Evolutionary conservation across 1,140 invertebrate species (phyloP).

Genomic region (Drosophila chauvacae): DNA sequence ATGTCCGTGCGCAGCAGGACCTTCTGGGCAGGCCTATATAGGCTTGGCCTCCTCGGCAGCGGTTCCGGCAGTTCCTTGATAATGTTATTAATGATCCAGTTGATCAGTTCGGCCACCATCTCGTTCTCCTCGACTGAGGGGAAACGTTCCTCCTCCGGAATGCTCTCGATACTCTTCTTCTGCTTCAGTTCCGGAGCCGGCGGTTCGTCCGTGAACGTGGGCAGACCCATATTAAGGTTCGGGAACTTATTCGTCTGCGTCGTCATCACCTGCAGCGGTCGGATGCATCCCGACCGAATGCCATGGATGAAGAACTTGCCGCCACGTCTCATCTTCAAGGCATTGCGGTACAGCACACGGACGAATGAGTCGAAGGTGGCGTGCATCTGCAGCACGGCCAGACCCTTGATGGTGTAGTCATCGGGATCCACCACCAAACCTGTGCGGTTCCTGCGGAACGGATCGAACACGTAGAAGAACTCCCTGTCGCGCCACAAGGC

Average conservation of each 20-base stretch:
- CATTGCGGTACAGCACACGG: conserved; percentile 65
- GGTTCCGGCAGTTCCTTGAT: conserved; percentile 59
- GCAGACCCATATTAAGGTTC: conserved; percentile 65
- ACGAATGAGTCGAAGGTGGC: conserved; percentile 77
- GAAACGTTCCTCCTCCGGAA: conserved; percentile 73
- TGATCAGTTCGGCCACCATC: conserved; percentile 52
- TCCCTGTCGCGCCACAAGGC: conserved; percentile 85
- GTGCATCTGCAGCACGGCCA: conserved; percentile 75
- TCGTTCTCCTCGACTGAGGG: conserved; percentile 55
- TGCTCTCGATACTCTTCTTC: conserved; percentile 76
- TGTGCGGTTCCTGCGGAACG: conserved; percentile 72
- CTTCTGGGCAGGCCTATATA: conserved; percentile 63
- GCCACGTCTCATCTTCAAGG: conserved; percentile 75
- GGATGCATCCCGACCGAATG: conserved; percentile 69
- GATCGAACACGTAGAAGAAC: conserved; percentile 85
- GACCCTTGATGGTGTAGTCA: conserved; percentile 70
- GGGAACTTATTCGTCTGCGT: conserved; percentile 64
- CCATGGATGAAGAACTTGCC: conserved; percentile 83
- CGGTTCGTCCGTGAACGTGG: conserved; percentile 60
- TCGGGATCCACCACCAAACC: conserved; percentile 78
- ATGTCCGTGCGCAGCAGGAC: conserved; percentile 67
- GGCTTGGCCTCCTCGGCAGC: conserved; percentile 21
- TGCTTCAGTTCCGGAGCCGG: conserved; percentile 31
- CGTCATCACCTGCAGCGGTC: conserved; percentile 64
- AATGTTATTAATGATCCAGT: conserved; percentile 61